Percentiles rank a stretch among this genome's conserved stretches.
These are phyloP conservation scores for Nipponacmea schrenckii DNA, from an alignment of 2,888 invertebrate genomes.

Conservation along the genomic window DNA sequence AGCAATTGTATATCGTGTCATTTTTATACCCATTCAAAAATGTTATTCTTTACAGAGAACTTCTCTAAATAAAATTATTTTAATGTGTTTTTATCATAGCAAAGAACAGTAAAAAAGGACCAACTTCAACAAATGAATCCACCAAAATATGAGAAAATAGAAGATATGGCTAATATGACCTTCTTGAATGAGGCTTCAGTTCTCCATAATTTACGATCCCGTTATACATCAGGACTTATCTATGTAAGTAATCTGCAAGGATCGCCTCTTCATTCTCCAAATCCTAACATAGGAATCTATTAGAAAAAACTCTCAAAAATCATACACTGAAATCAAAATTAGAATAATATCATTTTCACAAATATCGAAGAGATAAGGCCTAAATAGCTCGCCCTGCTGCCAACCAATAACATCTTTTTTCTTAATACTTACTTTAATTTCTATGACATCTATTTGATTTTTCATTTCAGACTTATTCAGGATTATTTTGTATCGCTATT, in stretches of 20 bases:
- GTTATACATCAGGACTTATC: conserved; percentile 58
- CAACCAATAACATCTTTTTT: no score
- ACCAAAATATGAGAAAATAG: conserved; percentile 64
- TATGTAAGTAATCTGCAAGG: conserved; percentile 60
- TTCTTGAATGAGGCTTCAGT: conserved; percentile 66
- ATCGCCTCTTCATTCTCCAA: no score
- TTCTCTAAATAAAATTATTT: neutral
- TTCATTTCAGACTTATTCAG: conserved; percentile 92
- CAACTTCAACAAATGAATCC: conserved; percentile 65
- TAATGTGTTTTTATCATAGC: conserved; percentile 71
- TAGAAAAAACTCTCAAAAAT: no score
- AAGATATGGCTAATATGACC: conserved; percentile 67
- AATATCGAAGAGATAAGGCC: no score
- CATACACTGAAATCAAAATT: no score
- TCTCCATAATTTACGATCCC: conserved; percentile 57
- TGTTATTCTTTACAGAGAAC: neutral
- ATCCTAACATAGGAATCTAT: no score
- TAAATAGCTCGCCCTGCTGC: no score
- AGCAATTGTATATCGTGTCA: no score
- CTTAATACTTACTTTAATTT: no score
- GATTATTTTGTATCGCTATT: conserved; percentile 99
- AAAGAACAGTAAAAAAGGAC: conserved; percentile 78
- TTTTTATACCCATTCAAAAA: neutral
- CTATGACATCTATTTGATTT: neutral
- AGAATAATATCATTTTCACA: no score